Evolutionary conservation across 2,888 invertebrate genomes (phyloP), one percentile per base, ranked within the genome.

Genomic region (Lasioglossum calceatum): DNA sequence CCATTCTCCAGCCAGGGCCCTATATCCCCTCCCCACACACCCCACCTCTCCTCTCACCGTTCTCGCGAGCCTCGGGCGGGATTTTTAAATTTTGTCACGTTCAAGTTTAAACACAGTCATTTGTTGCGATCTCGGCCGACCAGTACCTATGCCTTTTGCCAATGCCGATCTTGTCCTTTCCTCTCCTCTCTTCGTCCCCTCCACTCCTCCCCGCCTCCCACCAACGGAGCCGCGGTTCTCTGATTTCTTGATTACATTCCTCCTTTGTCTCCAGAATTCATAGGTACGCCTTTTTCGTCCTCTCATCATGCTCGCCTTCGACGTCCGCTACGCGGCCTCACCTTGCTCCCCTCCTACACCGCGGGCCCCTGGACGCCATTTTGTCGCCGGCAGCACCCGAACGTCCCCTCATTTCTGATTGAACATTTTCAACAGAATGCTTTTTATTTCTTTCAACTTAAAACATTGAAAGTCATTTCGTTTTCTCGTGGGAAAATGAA

Each of bases 41-140:
- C 50, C 19, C 61, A 58, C 14, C 5, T 36, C 76, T 54, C 67
- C 81, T 74, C 75, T 81, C 79, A 86, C 79, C 87, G 76, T 74
- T 67, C 84, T 76, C 84, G 58, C 86, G 75, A 79, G 85, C 85
- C 87, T 84, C 87, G 72, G 86, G 89, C 87, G 86, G 92, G 92
- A 93, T 95, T 95, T 95, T 94, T 93, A 94, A 95, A 95, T 95
- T 95, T 95, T 95, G 95, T 95, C 95, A 95, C 95, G 95, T 95
- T 94, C 95, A 94, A 93, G 93, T 94, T 95, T 95, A 95, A 95
- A 95, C 95, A 95, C 95, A 95, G 95, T 95, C 93, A 95, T 95
- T 95, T 94, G 94, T 93, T 92, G 90, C 87, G 90, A 91, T 91
- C 91, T 89, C 90, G 84, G 42, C 87, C 88, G 78, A 82, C 81